These are phyloP conservation scores for Drosophila helvetica DNA, from an alignment of 2,888 invertebrate genomes.

Conservation along the genomic window DNA sequence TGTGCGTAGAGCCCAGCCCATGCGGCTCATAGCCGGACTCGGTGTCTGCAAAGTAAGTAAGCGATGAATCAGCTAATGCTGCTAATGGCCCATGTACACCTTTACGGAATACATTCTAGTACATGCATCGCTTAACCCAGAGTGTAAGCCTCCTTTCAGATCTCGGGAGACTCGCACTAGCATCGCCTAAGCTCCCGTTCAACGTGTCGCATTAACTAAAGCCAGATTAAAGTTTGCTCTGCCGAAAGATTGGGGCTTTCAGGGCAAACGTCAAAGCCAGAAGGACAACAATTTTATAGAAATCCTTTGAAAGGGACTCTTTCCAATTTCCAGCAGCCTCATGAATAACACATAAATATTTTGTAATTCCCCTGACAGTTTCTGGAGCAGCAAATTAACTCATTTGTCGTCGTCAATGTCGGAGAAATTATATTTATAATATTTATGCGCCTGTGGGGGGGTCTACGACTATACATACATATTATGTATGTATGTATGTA, in stretches of 20 bases:
- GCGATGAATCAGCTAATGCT: neutral
- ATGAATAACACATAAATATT: constrained; percentile 32
- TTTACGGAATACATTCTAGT: neutral
- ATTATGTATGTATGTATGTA: too few relatives aligned
- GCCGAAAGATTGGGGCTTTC: neutral
- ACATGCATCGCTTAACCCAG: neutral
- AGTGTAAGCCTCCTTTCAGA: too few relatives aligned
- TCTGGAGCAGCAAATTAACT: constrained; percentile 51
- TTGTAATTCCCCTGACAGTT: constrained; percentile 32
- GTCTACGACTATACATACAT: constrained; percentile 13
- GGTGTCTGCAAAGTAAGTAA: constrained; percentile 84
- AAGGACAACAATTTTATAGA: constrained; percentile 1
- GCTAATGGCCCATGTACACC: too few relatives aligned
- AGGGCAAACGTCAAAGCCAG: constrained; percentile 18
- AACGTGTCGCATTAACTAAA: neutral
- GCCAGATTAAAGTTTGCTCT: neutral
- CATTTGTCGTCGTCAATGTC: constrained; percentile 53
- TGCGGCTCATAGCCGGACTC: constrained; percentile 87
- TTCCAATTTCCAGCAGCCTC: constrained; percentile 5
- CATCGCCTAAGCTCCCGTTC: neutral
- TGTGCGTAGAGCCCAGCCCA: constrained; percentile 89
- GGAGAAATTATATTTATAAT: constrained; percentile 40
- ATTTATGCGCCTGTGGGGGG: constrained; percentile 25
- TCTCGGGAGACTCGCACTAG: neutral
- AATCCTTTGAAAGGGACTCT: constrained; percentile 1